Evolutionary conservation across 1,140 invertebrate genomes (phyloP).

Genomic region (Monochamus saltuarius): DNA sequence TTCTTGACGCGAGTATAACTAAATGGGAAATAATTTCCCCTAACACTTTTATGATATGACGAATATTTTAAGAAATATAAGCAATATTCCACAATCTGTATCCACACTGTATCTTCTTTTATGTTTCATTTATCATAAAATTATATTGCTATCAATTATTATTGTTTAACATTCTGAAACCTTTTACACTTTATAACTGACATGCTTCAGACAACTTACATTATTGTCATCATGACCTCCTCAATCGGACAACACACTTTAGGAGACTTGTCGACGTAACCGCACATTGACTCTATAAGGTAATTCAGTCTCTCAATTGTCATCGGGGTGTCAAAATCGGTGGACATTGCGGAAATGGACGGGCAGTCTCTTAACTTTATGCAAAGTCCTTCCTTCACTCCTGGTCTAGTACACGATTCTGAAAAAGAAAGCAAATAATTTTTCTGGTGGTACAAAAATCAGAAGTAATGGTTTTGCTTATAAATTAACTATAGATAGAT

Average conservation of each 20-base stretch:
- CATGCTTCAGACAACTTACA: too few species aligned
- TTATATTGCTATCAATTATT: too few species aligned
- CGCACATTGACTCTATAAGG: slow-evolving; percentile 32
- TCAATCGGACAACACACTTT: slow-evolving; percentile 33
- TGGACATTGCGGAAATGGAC: slow-evolving; percentile 27
- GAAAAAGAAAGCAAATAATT: slow-evolving; percentile 12
- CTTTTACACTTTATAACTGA: too few species aligned
- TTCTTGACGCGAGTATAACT: too few species aligned
- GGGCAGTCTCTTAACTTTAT: slow-evolving; percentile 32
- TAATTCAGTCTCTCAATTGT: slow-evolving; percentile 32
- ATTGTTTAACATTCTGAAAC: too few species aligned
- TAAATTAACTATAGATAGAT: background rate
- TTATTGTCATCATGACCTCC: slow-evolving; percentile 1
- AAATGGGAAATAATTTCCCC: too few species aligned
- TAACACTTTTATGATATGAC: too few species aligned
- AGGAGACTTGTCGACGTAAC: slow-evolving; percentile 24
- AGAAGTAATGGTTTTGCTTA: too few species aligned
- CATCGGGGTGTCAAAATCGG: slow-evolving; percentile 32
- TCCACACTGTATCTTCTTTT: too few species aligned
- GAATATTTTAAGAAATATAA: too few species aligned
- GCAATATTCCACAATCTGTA: too few species aligned
- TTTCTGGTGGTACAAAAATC: background rate
- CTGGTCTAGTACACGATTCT: slow-evolving; percentile 29
- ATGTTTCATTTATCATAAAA: too few species aligned
- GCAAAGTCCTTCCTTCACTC: slow-evolving; percentile 25